Conservation (phyloP, 2,888 invertebrate genomes). For the Anarsia innoxiella region DNA sequence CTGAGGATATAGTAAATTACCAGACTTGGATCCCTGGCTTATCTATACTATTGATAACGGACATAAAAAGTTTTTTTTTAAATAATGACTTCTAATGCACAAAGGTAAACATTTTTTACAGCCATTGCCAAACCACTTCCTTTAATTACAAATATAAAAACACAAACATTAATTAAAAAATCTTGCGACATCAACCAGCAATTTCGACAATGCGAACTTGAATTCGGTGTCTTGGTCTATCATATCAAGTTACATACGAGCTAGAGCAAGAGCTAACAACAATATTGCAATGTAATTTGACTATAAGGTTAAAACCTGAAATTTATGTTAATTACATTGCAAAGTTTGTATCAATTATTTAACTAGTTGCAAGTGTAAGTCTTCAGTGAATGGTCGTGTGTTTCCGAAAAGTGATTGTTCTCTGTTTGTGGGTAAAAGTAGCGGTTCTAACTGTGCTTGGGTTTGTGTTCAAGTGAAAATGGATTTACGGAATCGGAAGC, state of each 20-base stretch:
- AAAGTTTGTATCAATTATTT: slow-evolving; percentile 59
- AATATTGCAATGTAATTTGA: slow-evolving; percentile 47
- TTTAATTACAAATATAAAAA: slow-evolving; percentile 17
- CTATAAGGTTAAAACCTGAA: slow-evolving; percentile 68
- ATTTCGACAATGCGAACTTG: slow-evolving; percentile 41
- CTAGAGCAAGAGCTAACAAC: slow-evolving; percentile 44
- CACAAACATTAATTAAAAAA: slow-evolving; percentile 37
- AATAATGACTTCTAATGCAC: no score
- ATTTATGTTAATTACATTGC: slow-evolving; percentile 70
- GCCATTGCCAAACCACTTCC: slow-evolving; percentile 8
- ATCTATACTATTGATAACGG: no score
- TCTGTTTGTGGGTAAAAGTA: slow-evolving; percentile 15
- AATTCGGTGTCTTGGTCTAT: slow-evolving; percentile 36
- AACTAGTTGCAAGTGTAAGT: slow-evolving; percentile 51
- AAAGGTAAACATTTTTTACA: no score
- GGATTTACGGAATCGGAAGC: slow-evolving; percentile 56
- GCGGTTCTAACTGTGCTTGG: slow-evolving; percentile 12
- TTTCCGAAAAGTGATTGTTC: slow-evolving; percentile 27
- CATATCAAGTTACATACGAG: slow-evolving; percentile 31
- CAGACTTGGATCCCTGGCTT: no score
- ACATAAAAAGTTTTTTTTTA: no score
- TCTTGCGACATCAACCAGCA: slow-evolving; percentile 37
- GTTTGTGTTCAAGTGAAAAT: slow-evolving; percentile 33
- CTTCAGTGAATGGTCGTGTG: slow-evolving; percentile 58
- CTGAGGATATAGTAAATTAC: no score